phyloP scores from a whole-genome alignment of 2,888 invertebrate species.

The Nasonia oneida region DNA sequence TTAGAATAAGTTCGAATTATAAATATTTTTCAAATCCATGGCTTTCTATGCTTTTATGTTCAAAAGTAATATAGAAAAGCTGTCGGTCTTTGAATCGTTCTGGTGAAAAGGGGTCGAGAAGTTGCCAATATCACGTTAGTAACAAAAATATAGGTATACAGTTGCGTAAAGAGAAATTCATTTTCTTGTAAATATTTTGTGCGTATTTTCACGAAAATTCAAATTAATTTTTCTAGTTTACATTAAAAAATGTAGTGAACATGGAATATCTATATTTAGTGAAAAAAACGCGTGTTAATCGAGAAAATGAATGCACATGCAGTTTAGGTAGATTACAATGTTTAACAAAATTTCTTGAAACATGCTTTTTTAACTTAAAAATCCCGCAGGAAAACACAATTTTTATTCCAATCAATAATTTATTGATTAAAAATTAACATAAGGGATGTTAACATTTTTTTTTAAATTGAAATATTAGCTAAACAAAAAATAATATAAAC shows the following conservation, averaged over 20 bases:
- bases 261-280: not conserved
- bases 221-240: not conserved
- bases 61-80: not conserved
- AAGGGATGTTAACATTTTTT: not conserved
- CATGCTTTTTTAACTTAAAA: not conserved
- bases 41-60: not conserved
- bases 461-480: not conserved
- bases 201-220: not conserved
- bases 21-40: not conserved
- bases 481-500: conserved; percentile 14
- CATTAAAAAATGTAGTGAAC: not conserved
- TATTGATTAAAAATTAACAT: not conserved
- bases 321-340: not conserved
- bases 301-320: not conserved
- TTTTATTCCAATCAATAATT: not conserved
- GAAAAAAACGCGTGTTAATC: not conserved
- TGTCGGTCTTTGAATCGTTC: not conserved
- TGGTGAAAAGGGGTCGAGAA: not conserved
- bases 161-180: not conserved
- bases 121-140: not conserved
- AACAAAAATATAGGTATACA: not conserved
- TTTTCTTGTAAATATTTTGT: not conserved
- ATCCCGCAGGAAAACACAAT: not conserved
- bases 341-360: not conserved
- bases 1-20: not conserved